Base-by-base conservation (phyloP, 2,888 invertebrate genomes). In the Dexiosoma caninum region DNA sequence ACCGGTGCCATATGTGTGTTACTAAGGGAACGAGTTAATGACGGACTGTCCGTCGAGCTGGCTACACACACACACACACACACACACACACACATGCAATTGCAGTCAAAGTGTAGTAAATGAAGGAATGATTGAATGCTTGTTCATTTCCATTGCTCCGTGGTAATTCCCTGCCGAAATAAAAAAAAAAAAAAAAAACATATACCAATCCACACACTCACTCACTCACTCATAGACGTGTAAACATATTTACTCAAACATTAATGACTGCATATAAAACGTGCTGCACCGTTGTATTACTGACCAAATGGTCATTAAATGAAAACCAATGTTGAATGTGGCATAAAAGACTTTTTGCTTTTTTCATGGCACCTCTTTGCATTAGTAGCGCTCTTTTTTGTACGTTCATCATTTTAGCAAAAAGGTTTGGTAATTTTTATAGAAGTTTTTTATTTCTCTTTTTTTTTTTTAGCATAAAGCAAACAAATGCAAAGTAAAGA, bases 261-360 rank as follows among this genome's bases (percentile, higher is more conserved):
- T 64, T 70, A 77, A 79, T 69, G 75, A 70, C 79, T 79, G 79
- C 79, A 79, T 64, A 79, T 64, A 75, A 79, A 70, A 75, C 79
- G 75, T 79, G 79, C 44, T 75, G 57, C 55, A 49, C 49, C 57
- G 37, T 6, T 46, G 62, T 51, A 57, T 59, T 62, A 64, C 60
- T 53, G 64, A 64, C 75, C 74, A 70, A 75, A 70, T 49, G 62
- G 51, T 62, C 79, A 75, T 75, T 79, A 79, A 70, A 70, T 59
- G 51, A 44, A 74, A 74, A 69, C 57, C 70, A 59, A 59, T 79
- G 70, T 51, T 51, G 44, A 40, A 60, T 23, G 27, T 16, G 19
- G 32, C 62, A 51, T 12, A 7, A 16, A 62, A n/a, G 1, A 55
- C 12, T 44, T 72, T 21, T 62, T 30, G 9, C 2, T 53, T 16